Evolutionary conservation across 2,888 invertebrate genomes (phyloP).

Genomic region (Pseudeuparius sepicola): DNA sequence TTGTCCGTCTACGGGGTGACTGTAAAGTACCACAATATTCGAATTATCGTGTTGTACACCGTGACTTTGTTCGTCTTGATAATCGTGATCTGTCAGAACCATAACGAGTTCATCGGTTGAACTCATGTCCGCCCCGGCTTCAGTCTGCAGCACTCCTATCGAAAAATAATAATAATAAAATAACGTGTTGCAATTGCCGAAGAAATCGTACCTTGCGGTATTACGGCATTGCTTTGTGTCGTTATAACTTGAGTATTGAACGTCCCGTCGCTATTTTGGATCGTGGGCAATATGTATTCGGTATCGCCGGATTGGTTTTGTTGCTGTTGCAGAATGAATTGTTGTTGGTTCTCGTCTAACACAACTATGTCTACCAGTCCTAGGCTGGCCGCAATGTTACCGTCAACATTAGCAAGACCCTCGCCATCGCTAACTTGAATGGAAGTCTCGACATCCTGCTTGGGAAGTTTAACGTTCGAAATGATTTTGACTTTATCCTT

Average conservation of each 20-base stretch:
- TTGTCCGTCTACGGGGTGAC: conserved; percentile 48
- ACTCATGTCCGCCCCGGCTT: conserved; percentile 39
- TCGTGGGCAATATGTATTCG: conserved; percentile 38
- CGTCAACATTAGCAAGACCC: conserved; percentile 44
- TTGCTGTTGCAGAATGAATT: conserved; percentile 41
- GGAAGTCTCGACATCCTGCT: conserved; percentile 21
- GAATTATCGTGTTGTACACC: conserved; percentile 42
- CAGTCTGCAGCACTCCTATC: conserved; percentile 30
- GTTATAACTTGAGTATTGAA: conserved; percentile 29
- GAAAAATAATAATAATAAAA: conserved; percentile 30
- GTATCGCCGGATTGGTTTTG: conserved; percentile 27
- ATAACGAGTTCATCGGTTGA: conserved; percentile 51
- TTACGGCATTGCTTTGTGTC: conserved; percentile 25
- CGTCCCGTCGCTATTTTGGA: conserved; percentile 20
- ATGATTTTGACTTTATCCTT: too few species aligned
- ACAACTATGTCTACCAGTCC: conserved; percentile 47
- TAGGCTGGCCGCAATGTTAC: conserved; percentile 47
- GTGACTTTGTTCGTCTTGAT: conserved; percentile 32
- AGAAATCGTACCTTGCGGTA: conserved; percentile 30
- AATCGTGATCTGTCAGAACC: conserved; percentile 52
- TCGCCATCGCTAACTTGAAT: conserved; percentile 16
- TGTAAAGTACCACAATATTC: conserved; percentile 55
- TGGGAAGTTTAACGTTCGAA: conserved; percentile 31
- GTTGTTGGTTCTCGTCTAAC: conserved; percentile 50
- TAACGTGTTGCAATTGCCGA: conserved; percentile 5